These are phyloP conservation scores for Tyto alba DNA, from an alignment of 2,113 vertebrate genomes.

Conservation along the genomic window DNA sequence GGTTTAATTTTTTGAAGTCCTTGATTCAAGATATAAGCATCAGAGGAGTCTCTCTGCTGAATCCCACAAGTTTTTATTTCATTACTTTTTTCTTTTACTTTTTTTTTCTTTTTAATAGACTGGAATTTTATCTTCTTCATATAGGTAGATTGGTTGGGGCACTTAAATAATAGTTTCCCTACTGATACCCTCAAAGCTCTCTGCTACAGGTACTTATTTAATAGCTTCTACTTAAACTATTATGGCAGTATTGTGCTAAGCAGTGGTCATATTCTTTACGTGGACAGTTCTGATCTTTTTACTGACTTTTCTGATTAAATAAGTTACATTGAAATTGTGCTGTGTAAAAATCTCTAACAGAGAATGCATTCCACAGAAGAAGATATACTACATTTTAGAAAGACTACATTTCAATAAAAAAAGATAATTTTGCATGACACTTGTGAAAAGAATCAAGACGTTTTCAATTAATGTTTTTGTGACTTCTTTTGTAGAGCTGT, in stretches of 20 bases:
- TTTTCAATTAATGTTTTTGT: not conserved
- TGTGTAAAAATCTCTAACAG: not conserved
- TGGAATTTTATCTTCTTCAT: slow-evolving; percentile 2
- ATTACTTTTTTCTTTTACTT: not conserved
- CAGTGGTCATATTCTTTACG: not conserved
- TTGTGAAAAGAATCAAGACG: not conserved
- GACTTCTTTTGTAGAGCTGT: not conserved
- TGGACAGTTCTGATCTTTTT: not conserved
- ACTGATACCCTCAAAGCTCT: not conserved
- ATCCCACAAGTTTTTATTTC: not conserved
- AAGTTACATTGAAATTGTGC: not conserved
- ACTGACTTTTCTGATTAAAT: not conserved
- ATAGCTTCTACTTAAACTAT: slow-evolving; percentile 1
- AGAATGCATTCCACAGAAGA: not conserved
- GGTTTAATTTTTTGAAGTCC: slow-evolving; percentile 64
- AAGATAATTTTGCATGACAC: not conserved
- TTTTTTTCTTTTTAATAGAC: not conserved
- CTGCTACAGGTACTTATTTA: not conserved
- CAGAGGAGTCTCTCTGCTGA: slow-evolving; percentile 58
- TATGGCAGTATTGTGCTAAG: not conserved
- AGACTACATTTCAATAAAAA: not conserved
- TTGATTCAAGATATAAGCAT: slow-evolving; percentile 49
- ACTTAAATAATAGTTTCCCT: slow-evolving; percentile 13
- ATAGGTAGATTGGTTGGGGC: not conserved
- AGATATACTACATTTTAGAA: not conserved